Base-by-base conservation (phyloP, 1,140 invertebrate genomes). In the Orius laevigatus region DNA sequence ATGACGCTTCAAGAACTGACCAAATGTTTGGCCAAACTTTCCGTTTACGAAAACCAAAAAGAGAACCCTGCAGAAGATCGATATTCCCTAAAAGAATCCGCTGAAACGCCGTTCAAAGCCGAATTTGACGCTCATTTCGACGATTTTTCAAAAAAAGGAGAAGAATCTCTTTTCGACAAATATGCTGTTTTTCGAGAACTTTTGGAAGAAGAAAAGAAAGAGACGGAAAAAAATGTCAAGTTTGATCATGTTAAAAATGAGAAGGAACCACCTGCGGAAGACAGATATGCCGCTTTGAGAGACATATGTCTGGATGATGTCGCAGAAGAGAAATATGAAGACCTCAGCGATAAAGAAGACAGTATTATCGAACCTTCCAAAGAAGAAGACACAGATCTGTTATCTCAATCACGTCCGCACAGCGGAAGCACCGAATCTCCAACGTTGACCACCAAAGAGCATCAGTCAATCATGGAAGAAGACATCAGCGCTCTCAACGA, bases 131-230 rank as follows among this genome's bases (percentile, higher is more conserved):
- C 73, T 2, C 77, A 78, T 59, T 79, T 79, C 46, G 35, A 44
- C 2, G 50, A 51, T 16, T 3, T 50, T 40, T 14, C 18, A 9
- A 35, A 25, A 9, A 51, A 54, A 20, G 46, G 35, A 12, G 55
- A 63, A 3, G 62, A 59, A 35, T 58, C 66, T 32, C 65, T 67
- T 5, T 73, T 74, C 53, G 84, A 88, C 58, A 75, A 83, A 52
- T 89, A 89, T 60, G 84, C 84, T 0, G 85, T 82, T 0, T 88
- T 89, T 58, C 68, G 85, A 51, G 85, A 89, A 67, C 71, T 88
- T 46, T 68, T 84, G 14, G 77, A 81, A 51, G 67, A 79, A 60
- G 81, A 84, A 59, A 64, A 68, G 38, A n/a, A 45, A 45, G 65
- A 58, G 38, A 34, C 49, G 36, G 18, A 36, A 25, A 20, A 45